These are phyloP conservation scores for Colostygia pectinataria DNA, from an alignment of 2,888 invertebrate genomes.

Conservation along the genomic window DNA sequence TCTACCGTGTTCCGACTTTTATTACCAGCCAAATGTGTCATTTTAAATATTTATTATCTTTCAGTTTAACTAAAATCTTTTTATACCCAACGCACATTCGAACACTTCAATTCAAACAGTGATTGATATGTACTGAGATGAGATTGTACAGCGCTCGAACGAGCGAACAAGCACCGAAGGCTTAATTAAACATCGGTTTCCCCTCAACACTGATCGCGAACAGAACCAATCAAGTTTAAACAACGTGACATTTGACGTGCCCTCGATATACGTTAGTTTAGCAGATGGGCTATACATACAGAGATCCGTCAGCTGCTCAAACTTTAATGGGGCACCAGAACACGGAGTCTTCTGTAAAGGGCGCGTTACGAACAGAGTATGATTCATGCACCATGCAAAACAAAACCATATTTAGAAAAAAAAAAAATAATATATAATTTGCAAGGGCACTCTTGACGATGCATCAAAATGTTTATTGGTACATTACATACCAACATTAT, in stretches of 20 bases:
- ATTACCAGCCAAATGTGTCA: too few species aligned
- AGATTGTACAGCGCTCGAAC: constrained; percentile 22
- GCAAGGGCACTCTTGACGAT: too few species aligned
- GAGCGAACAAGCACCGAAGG: constrained; percentile 16
- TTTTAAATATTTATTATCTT: too few species aligned
- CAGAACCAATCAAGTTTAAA: constrained; percentile 40
- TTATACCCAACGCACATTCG: neutral
- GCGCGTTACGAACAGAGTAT: too few species aligned
- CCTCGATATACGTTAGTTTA: constrained; percentile 13
- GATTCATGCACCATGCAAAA: too few species aligned
- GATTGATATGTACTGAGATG: constrained; percentile 22
- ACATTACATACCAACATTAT: too few species aligned
- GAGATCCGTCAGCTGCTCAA: constrained; percentile 8
- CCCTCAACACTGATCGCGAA: constrained; percentile 35
- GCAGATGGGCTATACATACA: constrained; percentile 1
- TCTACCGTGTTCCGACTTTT: too few species aligned
- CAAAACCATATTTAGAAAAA: too few species aligned
- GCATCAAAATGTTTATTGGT: too few species aligned
- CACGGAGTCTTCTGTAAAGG: neutral
- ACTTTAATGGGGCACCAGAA: constrained; percentile 3
- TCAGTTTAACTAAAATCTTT: too few species aligned
- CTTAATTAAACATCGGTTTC: constrained; percentile 46
- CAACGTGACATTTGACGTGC: constrained; percentile 36
- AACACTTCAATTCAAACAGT: constrained; percentile 8
- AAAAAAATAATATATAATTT: too few species aligned